Evolutionary conservation across 2,797 vertebrate species (phyloP).

Genomic region (Acipenser oxyrinchus): DNA sequence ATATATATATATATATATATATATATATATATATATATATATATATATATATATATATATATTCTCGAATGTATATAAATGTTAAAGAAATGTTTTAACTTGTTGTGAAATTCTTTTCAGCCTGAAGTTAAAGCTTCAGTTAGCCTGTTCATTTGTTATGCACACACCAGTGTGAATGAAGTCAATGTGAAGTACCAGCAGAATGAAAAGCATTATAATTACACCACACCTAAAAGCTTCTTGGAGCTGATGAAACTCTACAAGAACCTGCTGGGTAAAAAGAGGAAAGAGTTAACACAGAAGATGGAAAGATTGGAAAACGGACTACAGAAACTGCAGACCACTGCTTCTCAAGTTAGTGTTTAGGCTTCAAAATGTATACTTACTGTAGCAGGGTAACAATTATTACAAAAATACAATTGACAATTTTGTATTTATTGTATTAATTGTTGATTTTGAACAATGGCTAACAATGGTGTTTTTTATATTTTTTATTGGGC

Average conservation of each 20-base stretch:
- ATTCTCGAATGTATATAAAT: neutral
- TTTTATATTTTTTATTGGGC: too few relatives aligned
- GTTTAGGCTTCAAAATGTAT: slow-evolving; percentile 1
- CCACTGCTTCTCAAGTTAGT: slow-evolving; percentile 43
- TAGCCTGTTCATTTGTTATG: slow-evolving; percentile 60
- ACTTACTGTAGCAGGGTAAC: too few relatives aligned
- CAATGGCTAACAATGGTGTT: too few relatives aligned
- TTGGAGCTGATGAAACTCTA: slow-evolving; percentile 71
- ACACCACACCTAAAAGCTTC: slow-evolving; percentile 75
- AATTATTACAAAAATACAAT: too few relatives aligned
- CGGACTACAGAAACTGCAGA: slow-evolving; percentile 57
- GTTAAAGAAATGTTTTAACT: neutral
- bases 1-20: too few relatives aligned
- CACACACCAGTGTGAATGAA: slow-evolving; percentile 59
- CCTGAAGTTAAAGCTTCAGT: slow-evolving; percentile 52
- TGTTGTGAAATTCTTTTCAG: slow-evolving; percentile 30
- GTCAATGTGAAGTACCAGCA: slow-evolving; percentile 70
- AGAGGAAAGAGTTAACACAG: slow-evolving; percentile 53
- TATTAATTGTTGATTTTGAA: too few relatives aligned
- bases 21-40: too few relatives aligned
- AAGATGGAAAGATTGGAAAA: slow-evolving; percentile 67
- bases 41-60: too few relatives aligned
- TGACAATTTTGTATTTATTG: too few relatives aligned
- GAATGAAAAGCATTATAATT: slow-evolving; percentile 73
- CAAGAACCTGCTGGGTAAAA: slow-evolving; percentile 51